Evolutionary conservation across 2,888 invertebrate genomes (phyloP), one percentile per base, ranked within the genome.

Genomic region (Pollenia labialis): DNA sequence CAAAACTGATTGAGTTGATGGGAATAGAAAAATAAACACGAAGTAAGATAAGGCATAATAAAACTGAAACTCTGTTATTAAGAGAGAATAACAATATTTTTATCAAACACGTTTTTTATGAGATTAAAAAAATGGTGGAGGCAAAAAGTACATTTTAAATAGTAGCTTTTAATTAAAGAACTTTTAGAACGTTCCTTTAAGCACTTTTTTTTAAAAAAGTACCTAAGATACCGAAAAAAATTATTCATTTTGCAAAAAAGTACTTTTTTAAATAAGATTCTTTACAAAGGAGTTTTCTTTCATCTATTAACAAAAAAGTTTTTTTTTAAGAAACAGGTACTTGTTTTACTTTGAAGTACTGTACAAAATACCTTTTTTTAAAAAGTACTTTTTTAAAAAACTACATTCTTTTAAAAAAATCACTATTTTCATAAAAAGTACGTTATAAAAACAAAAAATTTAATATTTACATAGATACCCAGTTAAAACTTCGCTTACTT

Each of bases 1-100:
- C 42, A 75, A 75, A 72, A 81, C 58, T 85, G 85, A 81, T 85
- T 85, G 81, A 71, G 68, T 76, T 76, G 66, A 42, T 66, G 46
- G 8, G 32, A 3, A n/a, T 11, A 23, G 6, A 46, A 32, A 64
- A 76, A 46, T 7, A 52, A 52, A 52, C 50, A 75, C 46, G 44
- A 64, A 64, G 2, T 7, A 60, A 32, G 48, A 10, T 18, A 9
- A 1, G 62, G 14, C 4, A 46, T 16, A n/a, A 32, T 32, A 6
- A 32, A 32, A 32, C 32, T 48, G 9, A 11, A 62, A 44, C 0
- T 18, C 12, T 44, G 23, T 44, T 71, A n/a, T 40, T 40, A 23
- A 56, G 23, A 71, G 6, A 32, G 32, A 44, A 58, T 16, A 72
- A 58, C 23, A 72, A 50, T 50, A 48, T 60, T 60, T 23, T 60